These are phyloP conservation scores for Sminthurinus aureus DNA, from an alignment of 2,888 invertebrate species.

Conservation along the genomic window DNA sequence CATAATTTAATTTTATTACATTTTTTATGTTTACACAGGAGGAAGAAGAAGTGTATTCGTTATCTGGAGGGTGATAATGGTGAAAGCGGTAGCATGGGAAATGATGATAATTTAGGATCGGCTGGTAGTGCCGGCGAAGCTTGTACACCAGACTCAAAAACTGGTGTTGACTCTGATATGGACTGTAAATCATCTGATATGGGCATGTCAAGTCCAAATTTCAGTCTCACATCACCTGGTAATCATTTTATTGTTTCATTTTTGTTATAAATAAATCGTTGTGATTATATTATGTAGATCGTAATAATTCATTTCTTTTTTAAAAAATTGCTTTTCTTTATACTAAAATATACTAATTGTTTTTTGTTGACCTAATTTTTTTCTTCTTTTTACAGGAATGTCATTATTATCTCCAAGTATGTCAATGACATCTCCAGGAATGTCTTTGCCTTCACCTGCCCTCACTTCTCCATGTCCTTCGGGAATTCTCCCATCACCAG, in stretches of 20 bases:
- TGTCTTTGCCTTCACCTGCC: constrained; percentile 60
- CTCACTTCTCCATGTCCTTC: constrained; percentile 67
- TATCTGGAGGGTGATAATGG: constrained; percentile 85
- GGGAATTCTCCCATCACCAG: constrained; percentile 78
- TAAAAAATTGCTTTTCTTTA: too few relatives aligned
- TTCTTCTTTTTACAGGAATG: constrained; percentile 42
- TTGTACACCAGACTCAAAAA: constrained; percentile 70
- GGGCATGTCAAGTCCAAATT: constrained; percentile 61
- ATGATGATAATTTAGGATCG: constrained; percentile 79
- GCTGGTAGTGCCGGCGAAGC: constrained; percentile 76
- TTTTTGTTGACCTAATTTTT: not conserved
- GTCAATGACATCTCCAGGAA: constrained; percentile 63
- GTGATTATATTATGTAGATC: too few relatives aligned
- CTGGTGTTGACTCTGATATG: constrained; percentile 70
- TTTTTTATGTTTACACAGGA: constrained; percentile 68
- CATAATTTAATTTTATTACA: not conserved
- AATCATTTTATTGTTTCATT: constrained; percentile 49
- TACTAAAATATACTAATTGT: too few relatives aligned
- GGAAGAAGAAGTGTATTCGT: constrained; percentile 96
- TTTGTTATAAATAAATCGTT: too few relatives aligned
- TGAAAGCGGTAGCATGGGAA: constrained; percentile 71
- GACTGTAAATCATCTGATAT: constrained; percentile 61
- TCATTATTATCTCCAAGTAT: constrained; percentile 54
- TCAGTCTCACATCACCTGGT: constrained; percentile 60
- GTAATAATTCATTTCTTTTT: too few relatives aligned